Percentiles rank a stretch among this genome's conserved stretches.
Evolutionary conservation across 2,113 vertebrate species (phyloP).

Genomic region (Carassius gibelio): DNA sequence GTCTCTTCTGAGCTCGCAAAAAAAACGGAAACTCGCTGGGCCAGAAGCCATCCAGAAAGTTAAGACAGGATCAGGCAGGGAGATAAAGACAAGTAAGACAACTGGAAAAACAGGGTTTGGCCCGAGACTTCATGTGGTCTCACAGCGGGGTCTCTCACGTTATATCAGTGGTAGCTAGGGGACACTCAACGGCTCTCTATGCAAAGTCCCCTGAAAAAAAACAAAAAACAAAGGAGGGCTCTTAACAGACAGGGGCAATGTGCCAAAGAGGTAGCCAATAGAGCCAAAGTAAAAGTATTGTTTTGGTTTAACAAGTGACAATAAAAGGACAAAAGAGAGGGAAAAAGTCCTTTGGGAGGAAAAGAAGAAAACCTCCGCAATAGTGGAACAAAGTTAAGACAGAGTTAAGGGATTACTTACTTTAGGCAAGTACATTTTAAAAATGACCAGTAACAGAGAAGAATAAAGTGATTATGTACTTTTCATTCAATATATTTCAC

Average conservation of each 20-base stretch:
- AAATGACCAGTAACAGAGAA: not conserved
- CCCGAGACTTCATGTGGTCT: slow-evolving; percentile 64
- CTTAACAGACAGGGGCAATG: slow-evolving; percentile 73
- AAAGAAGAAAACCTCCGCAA: slow-evolving; percentile 69
- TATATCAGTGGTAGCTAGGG: slow-evolving; percentile 74
- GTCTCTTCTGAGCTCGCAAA: slow-evolving; percentile 32
- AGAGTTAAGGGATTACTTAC: not conserved
- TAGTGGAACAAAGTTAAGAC: not conserved
- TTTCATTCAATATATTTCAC: not conserved
- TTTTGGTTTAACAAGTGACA: slow-evolving; percentile 78
- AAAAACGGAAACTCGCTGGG: not conserved
- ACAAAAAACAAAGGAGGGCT: slow-evolving; percentile 64
- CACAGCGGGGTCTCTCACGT: slow-evolving; percentile 72
- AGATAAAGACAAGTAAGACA: slow-evolving; percentile 76
- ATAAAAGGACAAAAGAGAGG: slow-evolving; percentile 73
- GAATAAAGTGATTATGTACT: not conserved
- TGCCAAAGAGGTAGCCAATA: slow-evolving; percentile 76
- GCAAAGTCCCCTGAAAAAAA: slow-evolving; percentile 71
- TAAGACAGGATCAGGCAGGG: slow-evolving; percentile 64
- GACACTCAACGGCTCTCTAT: slow-evolving; percentile 71
- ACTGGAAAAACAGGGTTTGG: slow-evolving; percentile 78
- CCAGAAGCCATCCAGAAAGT: slow-evolving; percentile 60
- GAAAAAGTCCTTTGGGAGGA: slow-evolving; percentile 62
- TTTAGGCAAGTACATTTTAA: not conserved
- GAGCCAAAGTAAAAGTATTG: slow-evolving; percentile 76